Evolutionary conservation across 2,113 vertebrate species (phyloP), one percentile per base, ranked within the genome.

Genomic region (Melozone crissalis): DNA sequence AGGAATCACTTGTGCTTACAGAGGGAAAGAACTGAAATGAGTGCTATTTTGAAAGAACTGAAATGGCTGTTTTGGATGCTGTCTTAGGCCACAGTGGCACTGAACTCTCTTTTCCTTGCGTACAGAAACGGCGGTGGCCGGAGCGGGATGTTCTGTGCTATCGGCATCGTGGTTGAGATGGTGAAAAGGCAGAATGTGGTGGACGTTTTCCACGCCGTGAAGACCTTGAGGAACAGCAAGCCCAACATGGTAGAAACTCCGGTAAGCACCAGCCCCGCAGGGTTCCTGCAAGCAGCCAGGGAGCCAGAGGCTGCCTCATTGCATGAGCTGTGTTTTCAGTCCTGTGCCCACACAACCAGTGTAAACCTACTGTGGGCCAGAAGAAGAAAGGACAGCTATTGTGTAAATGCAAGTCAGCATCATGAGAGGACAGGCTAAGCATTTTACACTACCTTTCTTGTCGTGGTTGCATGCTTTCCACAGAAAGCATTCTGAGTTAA

Each of bases 241-340:
- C 99, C 99, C 66, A 99, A 99, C 98, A 99, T 99, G 99, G 99
- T 99, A 94, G 99, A 99, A 91, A 99, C 98, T 76, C 99, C 99
- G 94, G 99, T 99, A 94, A 99, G 99, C 93, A 46, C 10, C 35
- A 44, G 31, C 27, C 47, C 11, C 0, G 6, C 1, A 1, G 33
- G 16, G 13, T 28, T 61, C 26, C 35, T 47, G 11, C 44, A 63
- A 11, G 30, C 13, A 66, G 19, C 8, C 9, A 14, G 23, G 35
- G 39, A 80, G 20, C 15, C 41, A 28, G 47, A 55, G 49, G 41
- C 37, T 51, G 6, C n/a, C 55, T 28, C 24, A 0, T 13, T 67
- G 27, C 13, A 19, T 41, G 52, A 93, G 22, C 55, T 57, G 33
- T 0, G 0, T 67, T 74, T 37, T 57, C 35, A 47, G 27, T 47